Conservation (phyloP, 2,113 vertebrate genomes). For the Rafetus swinhoei region DNA sequence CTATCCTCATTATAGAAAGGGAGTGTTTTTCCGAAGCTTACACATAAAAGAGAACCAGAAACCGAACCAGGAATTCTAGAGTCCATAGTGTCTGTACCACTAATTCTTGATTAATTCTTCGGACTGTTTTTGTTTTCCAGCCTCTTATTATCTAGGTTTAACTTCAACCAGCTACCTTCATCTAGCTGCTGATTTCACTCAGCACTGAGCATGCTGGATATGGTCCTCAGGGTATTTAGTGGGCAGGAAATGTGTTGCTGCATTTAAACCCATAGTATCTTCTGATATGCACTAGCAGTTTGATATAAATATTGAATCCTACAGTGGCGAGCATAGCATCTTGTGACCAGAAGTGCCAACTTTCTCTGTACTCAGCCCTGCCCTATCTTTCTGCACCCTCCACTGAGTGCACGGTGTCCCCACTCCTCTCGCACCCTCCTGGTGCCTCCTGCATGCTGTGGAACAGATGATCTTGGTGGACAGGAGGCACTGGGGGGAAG, state of each 20-base stretch:
- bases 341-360: not conserved
- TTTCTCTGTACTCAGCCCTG: too few species aligned
- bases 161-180: constrained; percentile 49
- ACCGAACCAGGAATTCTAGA: constrained; percentile 36
- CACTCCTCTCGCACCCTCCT: too few species aligned
- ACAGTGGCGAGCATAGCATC: not conserved
- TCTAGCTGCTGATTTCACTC: not conserved
- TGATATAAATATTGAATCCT: not conserved
- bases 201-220: constrained; percentile 42
- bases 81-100: not conserved
- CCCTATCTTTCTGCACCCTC: too few species aligned
- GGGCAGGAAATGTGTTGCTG: not conserved
- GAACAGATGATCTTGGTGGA: too few species aligned
- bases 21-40: constrained; percentile 17
- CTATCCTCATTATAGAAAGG: not conserved
- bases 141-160: constrained; percentile 29
- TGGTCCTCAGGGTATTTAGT: not conserved
- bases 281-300: not conserved
- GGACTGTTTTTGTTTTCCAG: not conserved
- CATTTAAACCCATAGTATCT: not conserved
- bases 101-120: constrained; percentile 31
- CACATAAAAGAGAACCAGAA: constrained; percentile 42
- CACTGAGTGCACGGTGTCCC: too few species aligned
- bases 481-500: too few species aligned
- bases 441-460: too few species aligned